Evolutionary conservation across 2,797 vertebrate species (phyloP), one percentile per base, ranked within the genome.

Genomic region (Sebastes matsubarae): DNA sequence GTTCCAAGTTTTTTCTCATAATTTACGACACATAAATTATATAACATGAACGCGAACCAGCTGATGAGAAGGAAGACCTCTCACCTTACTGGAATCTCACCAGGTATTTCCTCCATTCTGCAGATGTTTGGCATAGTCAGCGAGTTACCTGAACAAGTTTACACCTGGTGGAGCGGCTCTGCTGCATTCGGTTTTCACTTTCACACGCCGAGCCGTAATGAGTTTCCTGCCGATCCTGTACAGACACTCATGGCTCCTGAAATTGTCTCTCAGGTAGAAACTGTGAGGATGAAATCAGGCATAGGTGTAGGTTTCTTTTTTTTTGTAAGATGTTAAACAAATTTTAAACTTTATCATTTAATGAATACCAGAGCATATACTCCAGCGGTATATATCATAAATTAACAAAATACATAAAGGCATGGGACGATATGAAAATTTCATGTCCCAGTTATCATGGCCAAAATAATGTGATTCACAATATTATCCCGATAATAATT

Each of bases 91-190:
- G 67, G 55, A 86, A 86, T 68, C 14, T 72, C 50, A 50, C 34
- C 38, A 70, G 54, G 38, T 55, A 75, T 89, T 89, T 90, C 81
- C 87, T 88, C 54, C 82, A 90, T 92, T 91, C 83, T 82, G 61
- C 10, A 38, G 55, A 89, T 90, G 82, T 89, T 90, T 93, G 75
- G 7, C 87, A 66, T 89, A 81, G 74, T 89, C 59, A 61, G 10
- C 63, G 6, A 6, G 70, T 78, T 69, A 85, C 66, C 68, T 75
- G 75, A 77, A 85, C 86, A 88, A 78, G 86, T 91, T 92, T 65
- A 79, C 86, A 92, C 76, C 86, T 87, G 88, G 80, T 75, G 25
- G 25, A 77, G 38, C 71, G 2, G 60, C 65, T 36, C 20, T 34
- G 24, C 24, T 65, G 20, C 22, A 60, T 85, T 54, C n/a, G 66